Conservation (phyloP, 92 coral and sea anemone genomes). For the Plumapathes pennacea region DNA sequence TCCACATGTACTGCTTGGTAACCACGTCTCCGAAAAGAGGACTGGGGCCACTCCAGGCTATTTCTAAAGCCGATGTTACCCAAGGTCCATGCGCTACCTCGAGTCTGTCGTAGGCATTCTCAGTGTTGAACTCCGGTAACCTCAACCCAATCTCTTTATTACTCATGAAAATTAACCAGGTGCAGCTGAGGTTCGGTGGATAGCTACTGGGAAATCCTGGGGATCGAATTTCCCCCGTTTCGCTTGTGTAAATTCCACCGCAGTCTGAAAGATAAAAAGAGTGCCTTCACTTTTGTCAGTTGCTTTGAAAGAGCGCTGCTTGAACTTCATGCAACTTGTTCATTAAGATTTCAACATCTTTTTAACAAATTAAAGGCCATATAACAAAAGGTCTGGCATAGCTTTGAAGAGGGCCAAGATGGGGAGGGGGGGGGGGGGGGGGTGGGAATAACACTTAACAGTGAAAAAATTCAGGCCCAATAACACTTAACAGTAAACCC, state of each 20-base stretch:
- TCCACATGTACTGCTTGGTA: constrained; percentile 81
- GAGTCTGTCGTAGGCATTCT: constrained; percentile 84
- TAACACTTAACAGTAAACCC: no score
- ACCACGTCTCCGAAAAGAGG: constrained; percentile 70
- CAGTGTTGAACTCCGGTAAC: constrained; percentile 74
- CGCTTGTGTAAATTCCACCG: constrained; percentile 75
- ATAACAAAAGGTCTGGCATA: no score
- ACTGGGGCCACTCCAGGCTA: constrained; percentile 86
- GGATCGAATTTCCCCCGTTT: constrained; percentile 79
- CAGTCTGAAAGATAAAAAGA: constrained; percentile 61
- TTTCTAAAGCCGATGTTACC: constrained; percentile 71
- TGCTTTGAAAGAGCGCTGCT: no score
- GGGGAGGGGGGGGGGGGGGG: no score
- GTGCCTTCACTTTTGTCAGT: no score
- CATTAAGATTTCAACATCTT: no score
- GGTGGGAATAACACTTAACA: no score
- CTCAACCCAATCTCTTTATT: constrained; percentile 62
- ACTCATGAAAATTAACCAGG: constrained; percentile 82
- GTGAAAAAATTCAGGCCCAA: no score
- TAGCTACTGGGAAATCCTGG: constrained; percentile 88
- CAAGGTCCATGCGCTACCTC: constrained; percentile 86
- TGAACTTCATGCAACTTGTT: no score
- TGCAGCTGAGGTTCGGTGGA: constrained; percentile 81
- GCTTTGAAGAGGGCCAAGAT: no score
- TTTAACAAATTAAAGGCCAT: no score